Percentiles rank a stretch among this genome's conserved stretches.
Conservation (phyloP, 2,797 vertebrate genomes). For the Coluber constrictor region DNA sequence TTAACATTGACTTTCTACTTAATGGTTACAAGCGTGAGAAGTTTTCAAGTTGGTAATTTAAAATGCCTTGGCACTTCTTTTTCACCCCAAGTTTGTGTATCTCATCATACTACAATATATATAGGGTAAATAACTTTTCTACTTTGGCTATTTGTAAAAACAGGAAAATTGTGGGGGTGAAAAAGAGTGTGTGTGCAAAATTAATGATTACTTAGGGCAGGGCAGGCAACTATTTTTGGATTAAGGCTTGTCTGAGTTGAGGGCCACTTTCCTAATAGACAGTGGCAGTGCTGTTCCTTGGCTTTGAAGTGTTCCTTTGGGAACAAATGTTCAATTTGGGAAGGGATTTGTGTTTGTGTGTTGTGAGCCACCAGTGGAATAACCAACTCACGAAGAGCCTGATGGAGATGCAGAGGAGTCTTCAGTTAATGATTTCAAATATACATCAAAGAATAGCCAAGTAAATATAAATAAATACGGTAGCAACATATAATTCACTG, state of each 20-base stretch:
- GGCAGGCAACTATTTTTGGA: not conserved
- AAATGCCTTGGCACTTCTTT: not conserved
- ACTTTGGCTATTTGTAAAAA: not conserved
- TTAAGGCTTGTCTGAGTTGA: not conserved
- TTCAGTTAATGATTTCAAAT: not conserved
- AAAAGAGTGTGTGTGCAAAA: not conserved
- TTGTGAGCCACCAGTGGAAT: not conserved
- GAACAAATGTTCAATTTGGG: not conserved
- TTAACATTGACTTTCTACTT: not conserved
- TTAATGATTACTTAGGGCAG: not conserved
- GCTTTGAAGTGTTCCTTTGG: too few relatives aligned
- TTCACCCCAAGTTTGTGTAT: not conserved
- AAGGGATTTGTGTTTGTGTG: not conserved
- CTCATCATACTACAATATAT: not conserved
- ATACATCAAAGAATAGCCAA: not conserved
- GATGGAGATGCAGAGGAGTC: not conserved
- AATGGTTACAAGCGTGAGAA: not conserved
- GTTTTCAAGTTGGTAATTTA: not conserved
- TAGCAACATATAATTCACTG: not conserved
- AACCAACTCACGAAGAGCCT: too few relatives aligned
- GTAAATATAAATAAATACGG: not conserved
- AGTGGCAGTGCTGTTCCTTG: too few relatives aligned
- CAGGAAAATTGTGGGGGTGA: not conserved
- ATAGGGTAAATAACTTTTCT: not conserved
- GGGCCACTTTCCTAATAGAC: not conserved